A percentile compares a stretch with the other conserved stretches of the same genome.
These are phyloP conservation scores for Strix uralensis DNA, from an alignment of 2,113 vertebrate species.

Conservation along the genomic window DNA sequence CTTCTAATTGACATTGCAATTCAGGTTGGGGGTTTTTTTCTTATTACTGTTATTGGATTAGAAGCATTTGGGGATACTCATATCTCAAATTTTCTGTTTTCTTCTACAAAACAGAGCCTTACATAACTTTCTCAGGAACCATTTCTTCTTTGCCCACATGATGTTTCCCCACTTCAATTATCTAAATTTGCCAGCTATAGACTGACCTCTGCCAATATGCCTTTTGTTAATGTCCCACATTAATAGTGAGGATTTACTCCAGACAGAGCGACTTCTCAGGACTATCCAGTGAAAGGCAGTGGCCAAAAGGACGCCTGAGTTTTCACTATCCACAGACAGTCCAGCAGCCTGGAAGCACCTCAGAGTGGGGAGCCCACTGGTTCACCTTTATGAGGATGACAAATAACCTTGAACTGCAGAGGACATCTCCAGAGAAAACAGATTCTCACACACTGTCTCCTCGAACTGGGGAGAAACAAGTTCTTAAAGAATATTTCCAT, in stretches of 20 bases:
- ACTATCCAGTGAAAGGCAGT: neutral
- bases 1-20: neutral
- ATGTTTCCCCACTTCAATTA: neutral
- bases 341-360: neutral
- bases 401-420: neutral
- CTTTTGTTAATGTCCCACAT: neutral
- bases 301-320: neutral
- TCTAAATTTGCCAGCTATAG: neutral
- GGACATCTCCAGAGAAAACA: neutral
- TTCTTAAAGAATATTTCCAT: neutral
- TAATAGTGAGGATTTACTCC: neutral
- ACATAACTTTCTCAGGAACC: neutral
- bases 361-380: neutral
- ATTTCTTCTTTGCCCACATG: neutral
- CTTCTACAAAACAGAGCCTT: neutral
- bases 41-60: neutral
- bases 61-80: neutral
- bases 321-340: neutral
- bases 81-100: neutral
- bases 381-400: neutral
- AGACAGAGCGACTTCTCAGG: neutral
- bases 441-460: neutral
- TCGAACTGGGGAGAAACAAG: neutral
- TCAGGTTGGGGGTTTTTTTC: rapidly evolving
- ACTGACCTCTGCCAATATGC: neutral